Conservation (phyloP, 2,888 invertebrate genomes). For the Pterostichus niger region DNA sequence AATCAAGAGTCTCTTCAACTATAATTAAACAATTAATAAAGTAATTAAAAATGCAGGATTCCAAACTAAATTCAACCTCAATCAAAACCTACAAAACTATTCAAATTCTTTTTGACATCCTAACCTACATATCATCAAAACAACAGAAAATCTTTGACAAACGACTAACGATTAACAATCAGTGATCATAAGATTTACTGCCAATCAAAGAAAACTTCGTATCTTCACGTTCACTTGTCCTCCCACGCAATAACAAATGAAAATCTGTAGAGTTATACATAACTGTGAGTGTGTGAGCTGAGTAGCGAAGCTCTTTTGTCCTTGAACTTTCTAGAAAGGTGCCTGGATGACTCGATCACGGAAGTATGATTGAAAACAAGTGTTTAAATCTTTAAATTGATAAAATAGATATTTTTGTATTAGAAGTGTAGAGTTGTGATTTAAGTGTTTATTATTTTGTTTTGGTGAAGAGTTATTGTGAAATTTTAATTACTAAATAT, state of each 20-base stretch:
- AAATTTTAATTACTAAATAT: too few species aligned
- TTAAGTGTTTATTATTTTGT: too few species aligned
- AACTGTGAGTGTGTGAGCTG: background rate
- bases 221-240: conserved; percentile 43
- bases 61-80: too few species aligned
- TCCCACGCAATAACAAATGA: conserved; percentile 33
- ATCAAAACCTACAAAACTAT: too few species aligned
- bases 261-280: conserved; percentile 1
- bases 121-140: conserved; percentile 25
- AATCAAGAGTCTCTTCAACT: background rate
- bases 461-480: too few species aligned
- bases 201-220: conserved; percentile 14
- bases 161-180: conserved; percentile 14
- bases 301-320: background rate
- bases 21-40: background rate
- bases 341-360: background rate
- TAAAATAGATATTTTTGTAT: background rate
- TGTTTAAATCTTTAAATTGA: conserved; percentile 3
- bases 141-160: conserved; percentile 21
- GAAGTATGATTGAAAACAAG: conserved; percentile 12
- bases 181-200: conserved; percentile 18
- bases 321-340: conserved; percentile 41
- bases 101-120: conserved; percentile 4
- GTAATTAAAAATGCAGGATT: conserved; percentile 23
- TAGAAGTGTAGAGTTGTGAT: too few species aligned